phyloP scores from a whole-genome alignment of 2,113 vertebrate genomes.

The Lamprologus callipterus region DNA sequence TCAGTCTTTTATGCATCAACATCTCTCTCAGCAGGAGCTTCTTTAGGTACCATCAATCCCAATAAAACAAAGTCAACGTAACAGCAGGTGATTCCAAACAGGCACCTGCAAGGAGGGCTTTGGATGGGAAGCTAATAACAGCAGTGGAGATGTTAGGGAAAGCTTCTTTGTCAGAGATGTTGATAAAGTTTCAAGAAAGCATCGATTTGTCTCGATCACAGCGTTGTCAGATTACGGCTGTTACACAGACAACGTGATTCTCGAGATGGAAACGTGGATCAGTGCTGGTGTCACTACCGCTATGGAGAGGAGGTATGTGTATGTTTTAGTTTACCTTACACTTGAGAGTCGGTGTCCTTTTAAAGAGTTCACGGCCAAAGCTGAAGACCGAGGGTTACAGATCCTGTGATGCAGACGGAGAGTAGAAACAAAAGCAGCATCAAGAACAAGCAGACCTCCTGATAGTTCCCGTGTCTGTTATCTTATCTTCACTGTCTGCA shows the following conservation, averaged over 20 bases:
- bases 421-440: not conserved
- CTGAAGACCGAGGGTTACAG: accelerated
- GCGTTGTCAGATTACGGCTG: too few relatives aligned
- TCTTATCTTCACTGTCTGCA: not conserved
- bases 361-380: not conserved
- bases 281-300: not conserved
- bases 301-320: not conserved
- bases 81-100: not conserved
- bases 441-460: not conserved
- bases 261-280: not conserved
- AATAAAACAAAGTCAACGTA: not conserved
- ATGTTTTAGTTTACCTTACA: not conserved
- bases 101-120: not conserved
- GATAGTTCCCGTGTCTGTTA: not conserved
- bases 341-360: accelerated
- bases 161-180: not conserved
- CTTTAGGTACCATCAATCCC: not conserved
- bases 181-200: not conserved
- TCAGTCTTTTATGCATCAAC: not conserved
- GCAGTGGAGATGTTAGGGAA: not conserved
- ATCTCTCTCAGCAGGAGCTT: not conserved
- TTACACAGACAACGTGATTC: not conserved
- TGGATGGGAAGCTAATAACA: not conserved
- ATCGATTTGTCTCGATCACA: not conserved
- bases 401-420: not conserved